Percentiles rank a stretch among this genome's conserved stretches.
These are phyloP conservation scores for Herminia tarsipennalis DNA, from an alignment of 2,888 invertebrate genomes.

Conservation along the genomic window DNA sequence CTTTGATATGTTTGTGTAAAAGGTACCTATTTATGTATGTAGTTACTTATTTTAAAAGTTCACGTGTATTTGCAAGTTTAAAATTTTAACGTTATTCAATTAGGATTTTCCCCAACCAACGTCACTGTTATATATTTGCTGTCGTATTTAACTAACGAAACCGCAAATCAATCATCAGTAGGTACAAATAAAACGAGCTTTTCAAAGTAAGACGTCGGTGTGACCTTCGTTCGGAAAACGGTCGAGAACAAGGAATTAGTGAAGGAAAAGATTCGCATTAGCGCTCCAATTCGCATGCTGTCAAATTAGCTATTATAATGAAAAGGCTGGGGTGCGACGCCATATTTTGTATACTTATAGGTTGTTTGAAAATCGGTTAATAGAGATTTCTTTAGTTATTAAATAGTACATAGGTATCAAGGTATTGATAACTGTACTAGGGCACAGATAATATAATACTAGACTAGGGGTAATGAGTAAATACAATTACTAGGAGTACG, in stretches of 20 bases:
- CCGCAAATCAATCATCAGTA: constrained; percentile 3
- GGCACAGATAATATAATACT: too few relatives aligned
- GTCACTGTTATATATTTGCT: neutral
- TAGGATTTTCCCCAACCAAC: neutral
- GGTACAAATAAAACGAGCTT: constrained; percentile 9
- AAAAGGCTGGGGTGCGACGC: constrained; percentile 51
- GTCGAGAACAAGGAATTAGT: constrained; percentile 79
- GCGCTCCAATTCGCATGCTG: constrained; percentile 67
- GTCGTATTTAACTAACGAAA: neutral
- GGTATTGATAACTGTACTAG: too few relatives aligned
- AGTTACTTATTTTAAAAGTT: too few relatives aligned
- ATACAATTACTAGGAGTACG: too few relatives aligned
- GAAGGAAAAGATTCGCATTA: constrained; percentile 66
- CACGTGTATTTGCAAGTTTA: neutral
- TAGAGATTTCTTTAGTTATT: neutral
- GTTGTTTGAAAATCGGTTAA: constrained; percentile 18
- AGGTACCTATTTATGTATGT: neutral
- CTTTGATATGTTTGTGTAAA: too few relatives aligned
- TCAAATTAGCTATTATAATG: constrained; percentile 73
- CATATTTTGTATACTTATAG: constrained; percentile 49
- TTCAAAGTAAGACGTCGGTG: constrained; percentile 1
- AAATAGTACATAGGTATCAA: too few relatives aligned
- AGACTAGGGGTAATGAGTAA: too few relatives aligned
- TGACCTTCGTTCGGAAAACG: constrained; percentile 63
- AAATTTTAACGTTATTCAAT: neutral